phyloP scores from a whole-genome alignment of 2,797 vertebrate species.

The Peromyscus melanophrys region DNA sequence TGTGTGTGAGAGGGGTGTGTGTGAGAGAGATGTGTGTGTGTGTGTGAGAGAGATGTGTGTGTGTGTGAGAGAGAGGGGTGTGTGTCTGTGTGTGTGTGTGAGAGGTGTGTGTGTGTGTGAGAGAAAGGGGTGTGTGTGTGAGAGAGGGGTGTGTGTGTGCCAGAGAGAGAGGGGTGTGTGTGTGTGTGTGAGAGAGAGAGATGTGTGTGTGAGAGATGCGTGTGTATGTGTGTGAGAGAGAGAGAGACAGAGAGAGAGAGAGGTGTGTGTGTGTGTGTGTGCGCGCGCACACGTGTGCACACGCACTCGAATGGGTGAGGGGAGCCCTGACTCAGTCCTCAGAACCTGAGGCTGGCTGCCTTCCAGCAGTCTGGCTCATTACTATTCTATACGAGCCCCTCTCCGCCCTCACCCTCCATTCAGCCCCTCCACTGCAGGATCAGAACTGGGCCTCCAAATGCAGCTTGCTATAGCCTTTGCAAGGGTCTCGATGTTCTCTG shows the following conservation, averaged over 20 bases:
- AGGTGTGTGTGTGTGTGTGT: not conserved
- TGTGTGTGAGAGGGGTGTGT: not conserved
- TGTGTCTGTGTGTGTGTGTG: not conserved
- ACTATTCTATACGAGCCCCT: constrained; percentile 67
- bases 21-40: too few relatives aligned
- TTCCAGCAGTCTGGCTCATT: constrained; percentile 69
- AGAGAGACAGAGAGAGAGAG: too few relatives aligned
- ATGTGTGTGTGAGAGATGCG: too few relatives aligned
- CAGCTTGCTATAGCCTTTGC: constrained; percentile 23
- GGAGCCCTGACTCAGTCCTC: constrained; percentile 45
- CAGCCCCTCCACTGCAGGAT: constrained; percentile 32
- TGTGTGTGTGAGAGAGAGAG: too few relatives aligned
- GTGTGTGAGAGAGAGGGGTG: too few relatives aligned
- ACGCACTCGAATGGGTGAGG: not conserved
- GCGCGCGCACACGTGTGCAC: not conserved
- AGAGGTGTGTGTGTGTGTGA: not conserved
- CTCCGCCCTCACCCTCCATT: constrained; percentile 7
- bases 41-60: not conserved
- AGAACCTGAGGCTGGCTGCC: constrained; percentile 70
- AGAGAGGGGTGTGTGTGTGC: too few relatives aligned
- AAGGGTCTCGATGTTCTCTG: constrained; percentile 29
- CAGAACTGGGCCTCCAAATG: constrained; percentile 57
- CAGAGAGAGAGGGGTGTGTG: too few relatives aligned
- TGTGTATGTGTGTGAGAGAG: not conserved
- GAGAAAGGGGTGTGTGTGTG: too few relatives aligned